Evolutionary conservation across 2,888 invertebrate species (phyloP).

Genomic region (Cryptocephalus primarius): DNA sequence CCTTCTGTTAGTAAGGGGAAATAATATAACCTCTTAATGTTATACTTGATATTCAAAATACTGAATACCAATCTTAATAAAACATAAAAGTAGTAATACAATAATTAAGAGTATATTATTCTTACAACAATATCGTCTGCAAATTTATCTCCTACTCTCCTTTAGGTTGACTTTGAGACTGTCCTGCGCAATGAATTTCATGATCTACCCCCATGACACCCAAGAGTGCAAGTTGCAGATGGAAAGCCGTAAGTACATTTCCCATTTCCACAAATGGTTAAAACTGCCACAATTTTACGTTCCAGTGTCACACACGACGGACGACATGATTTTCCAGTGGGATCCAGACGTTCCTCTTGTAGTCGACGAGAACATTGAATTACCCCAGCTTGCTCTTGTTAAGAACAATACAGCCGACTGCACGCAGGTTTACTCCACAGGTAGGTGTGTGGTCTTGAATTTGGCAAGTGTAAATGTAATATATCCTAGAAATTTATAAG

Average conservation of each 20-base stretch:
- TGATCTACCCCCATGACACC: conserved; percentile 88
- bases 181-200: conserved; percentile 90
- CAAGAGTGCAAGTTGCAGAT: conserved; percentile 90
- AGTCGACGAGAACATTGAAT: conserved; percentile 79
- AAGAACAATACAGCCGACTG: conserved; percentile 85
- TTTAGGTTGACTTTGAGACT: conserved; percentile 65
- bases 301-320: conserved; percentile 86
- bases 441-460: conserved; percentile 32
- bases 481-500: too few species aligned
- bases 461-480: too few species aligned
- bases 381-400: conserved; percentile 76
- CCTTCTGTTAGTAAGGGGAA: too few species aligned
- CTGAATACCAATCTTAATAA: too few species aligned
- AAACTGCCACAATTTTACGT: neutral
- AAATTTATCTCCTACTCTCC: too few species aligned
- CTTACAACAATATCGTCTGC: too few species aligned
- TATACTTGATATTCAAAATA: too few species aligned
- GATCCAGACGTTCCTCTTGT: conserved; percentile 81
- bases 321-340: conserved; percentile 91
- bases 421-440: conserved; percentile 85
- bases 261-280: neutral
- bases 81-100: too few species aligned
- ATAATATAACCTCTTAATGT: too few species aligned
- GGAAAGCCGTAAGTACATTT: conserved; percentile 75
- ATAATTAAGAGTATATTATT: too few species aligned